Evolutionary conservation across 1,140 invertebrate genomes (phyloP), one percentile per base, ranked within the genome.

Genomic region (Drosophila funebris): DNA sequence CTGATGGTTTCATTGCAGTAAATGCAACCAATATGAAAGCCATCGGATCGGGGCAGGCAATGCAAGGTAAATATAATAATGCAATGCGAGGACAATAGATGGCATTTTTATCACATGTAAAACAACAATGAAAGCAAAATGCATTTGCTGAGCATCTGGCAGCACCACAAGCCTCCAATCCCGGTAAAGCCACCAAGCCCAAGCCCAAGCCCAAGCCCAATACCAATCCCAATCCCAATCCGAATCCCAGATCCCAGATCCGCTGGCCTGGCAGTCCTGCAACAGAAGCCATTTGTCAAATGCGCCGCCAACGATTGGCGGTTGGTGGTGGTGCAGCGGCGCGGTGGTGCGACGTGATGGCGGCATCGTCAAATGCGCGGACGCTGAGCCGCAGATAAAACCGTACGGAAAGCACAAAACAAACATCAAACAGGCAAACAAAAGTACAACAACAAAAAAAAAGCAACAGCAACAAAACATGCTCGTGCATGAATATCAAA

Each of bases 221-320:
- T 84, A 64, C 60, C 80, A 78, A 82, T 77, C 74, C 56, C 33
- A 54, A 39, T 53, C 5, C 16, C 39, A 16, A 13, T 16, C 39
- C 39, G 14, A 13, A 36, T 36, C 33, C 39, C 39, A 43, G 14
- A 13, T 36, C 14, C 16, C 33, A 54, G 16, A 24, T 39, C 31
- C 31, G 18, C 16, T 60, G 50, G 68, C 54, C 79, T 83, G 75
- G 80, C 62, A 75, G 66, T 58, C 52, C 52, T 58, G 60, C 46
- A 80, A 76, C 84, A 88, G 83, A 83, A 88, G 76, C 78, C 83
- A 88, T 88, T 88, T 88, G 83, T 88, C 83, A 88, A 88, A 88
- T 73, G 76, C 78, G 83, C 68, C 74, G 71, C 71, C 77, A 46
- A 50, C 68, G 43, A 29, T 7, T 7, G 44, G 1, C 44, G 44